Percentiles rank a stretch among this genome's conserved stretches.
Conservation (phyloP, 2,888 invertebrate genomes). For the Choreutis nemorana region DNA sequence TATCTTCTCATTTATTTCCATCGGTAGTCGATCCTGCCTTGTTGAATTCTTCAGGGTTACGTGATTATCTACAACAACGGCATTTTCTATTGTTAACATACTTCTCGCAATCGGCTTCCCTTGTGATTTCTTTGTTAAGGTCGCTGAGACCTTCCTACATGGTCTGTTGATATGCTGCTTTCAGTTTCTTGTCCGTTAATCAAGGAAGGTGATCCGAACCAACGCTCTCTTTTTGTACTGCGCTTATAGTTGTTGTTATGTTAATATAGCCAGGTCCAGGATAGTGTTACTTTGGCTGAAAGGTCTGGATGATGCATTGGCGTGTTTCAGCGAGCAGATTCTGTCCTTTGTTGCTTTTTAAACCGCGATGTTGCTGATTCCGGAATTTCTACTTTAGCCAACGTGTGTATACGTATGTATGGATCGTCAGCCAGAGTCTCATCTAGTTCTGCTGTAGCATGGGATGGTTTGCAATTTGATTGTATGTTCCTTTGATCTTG, state of each 20-base stretch:
- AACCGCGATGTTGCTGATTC: neutral
- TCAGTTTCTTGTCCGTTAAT: conserved; percentile 1
- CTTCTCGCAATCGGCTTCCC: no score
- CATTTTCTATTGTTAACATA: no score
- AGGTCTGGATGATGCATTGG: conserved; percentile 5
- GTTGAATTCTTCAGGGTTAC: no score
- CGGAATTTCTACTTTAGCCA: no score
- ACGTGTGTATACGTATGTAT: no score
- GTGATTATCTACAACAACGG: no score
- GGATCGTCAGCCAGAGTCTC: conserved; percentile 1
- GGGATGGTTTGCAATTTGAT: conserved; percentile 6
- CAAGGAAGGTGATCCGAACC: conserved; percentile 5
- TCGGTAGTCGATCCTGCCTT: conserved; percentile 6
- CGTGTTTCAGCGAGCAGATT: conserved; percentile 2
- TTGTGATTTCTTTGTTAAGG: conserved; percentile 2
- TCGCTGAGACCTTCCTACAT: conserved; percentile 4
- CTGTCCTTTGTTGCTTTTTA: conserved; percentile 4
- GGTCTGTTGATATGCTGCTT: conserved; percentile 4
- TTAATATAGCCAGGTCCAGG: conserved; percentile 5
- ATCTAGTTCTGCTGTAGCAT: conserved; percentile 6
- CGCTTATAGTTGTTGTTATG: conserved; percentile 4
- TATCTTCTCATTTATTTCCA: conserved; percentile 6
- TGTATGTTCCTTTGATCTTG: no score
- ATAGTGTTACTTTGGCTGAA: conserved; percentile 5
- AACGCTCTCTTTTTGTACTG: conserved; percentile 6